These are phyloP conservation scores for Xanthia icteritia DNA, from an alignment of 2,888 invertebrate species.

Conservation along the genomic window DNA sequence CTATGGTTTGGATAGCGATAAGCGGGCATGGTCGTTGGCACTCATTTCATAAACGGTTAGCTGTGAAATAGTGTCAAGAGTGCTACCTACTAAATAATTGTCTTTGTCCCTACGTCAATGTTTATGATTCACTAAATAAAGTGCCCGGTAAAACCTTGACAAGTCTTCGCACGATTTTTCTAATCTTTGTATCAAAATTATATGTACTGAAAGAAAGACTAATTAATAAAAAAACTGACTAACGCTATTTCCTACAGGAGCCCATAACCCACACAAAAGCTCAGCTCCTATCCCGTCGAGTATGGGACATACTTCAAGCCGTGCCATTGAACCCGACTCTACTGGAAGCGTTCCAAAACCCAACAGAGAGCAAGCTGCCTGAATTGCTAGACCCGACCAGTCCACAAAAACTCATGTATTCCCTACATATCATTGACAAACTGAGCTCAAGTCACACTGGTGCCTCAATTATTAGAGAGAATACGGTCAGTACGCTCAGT, in stretches of 20 bases:
- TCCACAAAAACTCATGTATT: constrained; percentile 98
- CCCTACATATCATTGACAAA: constrained; percentile 95
- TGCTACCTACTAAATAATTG: background rate
- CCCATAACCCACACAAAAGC: constrained; percentile 95
- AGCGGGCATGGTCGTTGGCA: background rate
- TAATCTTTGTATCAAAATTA: background rate
- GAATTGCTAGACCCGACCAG: constrained; percentile 96
- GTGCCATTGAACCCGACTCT: constrained; percentile 97
- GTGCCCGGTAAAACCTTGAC: background rate
- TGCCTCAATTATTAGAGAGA: constrained; percentile 77
- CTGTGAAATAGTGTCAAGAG: background rate
- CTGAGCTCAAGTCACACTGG: constrained; percentile 81
- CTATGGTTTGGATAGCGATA: background rate
- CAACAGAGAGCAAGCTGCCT: constrained; percentile 92
- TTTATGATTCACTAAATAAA: background rate
- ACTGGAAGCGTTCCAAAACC: constrained; percentile 95
- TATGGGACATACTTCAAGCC: constrained; percentile 98
- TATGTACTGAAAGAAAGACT: background rate
- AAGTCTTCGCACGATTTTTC: background rate
- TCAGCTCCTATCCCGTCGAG: constrained; percentile 96
- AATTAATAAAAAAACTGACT: background rate
- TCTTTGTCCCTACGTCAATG: background rate
- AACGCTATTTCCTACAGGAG: constrained; percentile 83
- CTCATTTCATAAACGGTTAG: background rate
- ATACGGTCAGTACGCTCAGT: constrained; percentile 64